phyloP scores from a whole-genome alignment of 2,113 vertebrate genomes.

The rat (Rattus norvegicus) region DNA sequence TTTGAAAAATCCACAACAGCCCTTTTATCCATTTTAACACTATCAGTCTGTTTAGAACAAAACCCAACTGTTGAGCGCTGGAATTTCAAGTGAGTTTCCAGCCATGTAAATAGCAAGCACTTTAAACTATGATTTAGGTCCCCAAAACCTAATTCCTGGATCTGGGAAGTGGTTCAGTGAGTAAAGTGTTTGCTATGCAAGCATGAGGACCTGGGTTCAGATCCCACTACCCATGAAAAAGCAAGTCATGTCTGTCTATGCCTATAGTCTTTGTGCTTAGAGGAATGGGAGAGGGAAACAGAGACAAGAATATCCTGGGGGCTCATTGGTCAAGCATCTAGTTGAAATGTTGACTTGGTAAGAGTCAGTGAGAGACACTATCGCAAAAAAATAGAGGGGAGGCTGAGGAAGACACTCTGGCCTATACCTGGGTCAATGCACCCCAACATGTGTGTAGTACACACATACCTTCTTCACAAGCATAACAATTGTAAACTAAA shows the following conservation, averaged over 20 bases:
- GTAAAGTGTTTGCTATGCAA: background rate
- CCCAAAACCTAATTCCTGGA: background rate
- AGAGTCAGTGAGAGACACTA: background rate
- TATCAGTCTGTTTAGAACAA: background rate
- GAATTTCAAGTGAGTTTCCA: conserved; percentile 12
- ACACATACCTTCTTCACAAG: background rate
- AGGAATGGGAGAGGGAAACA: background rate
- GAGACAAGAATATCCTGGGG: background rate
- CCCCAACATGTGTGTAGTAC: background rate
- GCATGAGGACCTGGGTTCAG: background rate
- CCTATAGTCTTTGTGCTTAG: background rate
- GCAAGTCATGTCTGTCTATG: background rate
- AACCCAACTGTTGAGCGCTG: background rate
- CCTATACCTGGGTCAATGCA: background rate
- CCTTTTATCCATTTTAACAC: conserved; percentile 17
- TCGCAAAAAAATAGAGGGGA: background rate
- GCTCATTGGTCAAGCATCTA: background rate
- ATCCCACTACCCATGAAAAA: background rate
- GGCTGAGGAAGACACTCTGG: background rate
- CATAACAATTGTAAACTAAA: background rate
- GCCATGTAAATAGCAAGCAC: background rate
- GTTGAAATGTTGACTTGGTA: background rate
- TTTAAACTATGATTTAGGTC: background rate
- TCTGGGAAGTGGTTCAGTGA: background rate
- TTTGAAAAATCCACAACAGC: background rate